A percentile compares a stretch with the other conserved stretches of the same genome.
phyloP scores from a whole-genome alignment of 2,113 vertebrate genomes.

The Grus americana region DNA sequence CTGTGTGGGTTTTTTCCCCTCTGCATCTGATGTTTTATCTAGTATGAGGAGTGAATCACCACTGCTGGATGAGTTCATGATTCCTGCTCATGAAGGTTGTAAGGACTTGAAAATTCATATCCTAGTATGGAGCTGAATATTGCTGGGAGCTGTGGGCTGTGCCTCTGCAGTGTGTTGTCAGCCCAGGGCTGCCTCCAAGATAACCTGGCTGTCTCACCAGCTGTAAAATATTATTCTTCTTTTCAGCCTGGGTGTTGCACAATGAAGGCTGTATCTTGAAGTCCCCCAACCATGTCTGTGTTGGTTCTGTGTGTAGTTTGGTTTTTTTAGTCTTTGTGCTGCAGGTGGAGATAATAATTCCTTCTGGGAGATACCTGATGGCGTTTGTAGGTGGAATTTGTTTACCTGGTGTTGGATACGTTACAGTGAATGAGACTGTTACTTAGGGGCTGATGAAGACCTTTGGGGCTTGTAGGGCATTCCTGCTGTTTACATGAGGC shows the following conservation, averaged over 20 bases:
- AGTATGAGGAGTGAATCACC: neutral
- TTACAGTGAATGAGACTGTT: neutral
- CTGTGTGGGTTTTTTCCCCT: neutral
- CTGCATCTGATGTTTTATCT: neutral
- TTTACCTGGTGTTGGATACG: neutral
- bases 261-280: neutral
- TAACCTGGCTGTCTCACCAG: neutral
- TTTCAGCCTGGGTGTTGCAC: neutral
- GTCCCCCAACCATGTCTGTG: neutral
- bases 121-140: neutral
- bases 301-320: neutral
- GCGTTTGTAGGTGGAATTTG: neutral
- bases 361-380: neutral
- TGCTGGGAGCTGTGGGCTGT: neutral
- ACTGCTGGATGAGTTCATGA: neutral
- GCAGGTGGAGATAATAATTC: neutral
- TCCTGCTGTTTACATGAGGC: neutral
- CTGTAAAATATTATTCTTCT: neutral
- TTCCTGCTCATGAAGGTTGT: neutral
- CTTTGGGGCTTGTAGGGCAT: neutral
- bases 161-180: neutral
- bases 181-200: neutral
- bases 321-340: neutral
- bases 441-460: neutral
- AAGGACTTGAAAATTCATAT: neutral